Evolutionary conservation across 2,113 vertebrate genomes (phyloP), one percentile per base, ranked within the genome.

Genomic region (Antechinus stuartii): DNA sequence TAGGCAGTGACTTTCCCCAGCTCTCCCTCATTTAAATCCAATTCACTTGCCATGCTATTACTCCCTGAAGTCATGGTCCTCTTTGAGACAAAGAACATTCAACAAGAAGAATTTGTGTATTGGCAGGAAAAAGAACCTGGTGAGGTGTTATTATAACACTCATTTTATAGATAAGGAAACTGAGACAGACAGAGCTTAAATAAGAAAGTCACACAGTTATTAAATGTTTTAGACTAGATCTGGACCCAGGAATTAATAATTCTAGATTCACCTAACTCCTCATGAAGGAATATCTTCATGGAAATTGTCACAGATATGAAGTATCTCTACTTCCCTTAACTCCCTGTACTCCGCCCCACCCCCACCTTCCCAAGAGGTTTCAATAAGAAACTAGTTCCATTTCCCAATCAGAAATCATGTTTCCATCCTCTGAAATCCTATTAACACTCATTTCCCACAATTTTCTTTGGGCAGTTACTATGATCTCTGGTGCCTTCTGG

Each of bases 251-350:
- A 23, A 6, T 55, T 55, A 23, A 24, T 23, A 22, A 55, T 22
- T 55, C 54, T 55, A 55, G 54, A 23, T 55, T 19, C 22, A 55
- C 54, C 54, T 55, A 55, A 22, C 54, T 55, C 5, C 54, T 55
- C 54, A 24, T 55, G 54, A 23, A 55, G 54, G 54, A 55, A 54
- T 47, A 47, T 47, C 47, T 47, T 47, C 47, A 47, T 47, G 47
- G 47, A 47, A 47, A 47, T 97, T 96, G 54, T 57, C 96, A 90
- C 96, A 94, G 91, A 91, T 84, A 91, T 0, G 0, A 47, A 47
- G 47, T 47, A 47, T 47, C 47, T 47, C 47, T 47, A 47, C 47
- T 47, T 47, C 47, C 47, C 47, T 47, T 47, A 47, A 47, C 47
- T 47, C 47, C 47, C 47, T 95, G 84, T 89, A 49, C 30, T 54